Conservation (phyloP, 2,888 invertebrate species). For the Tridacna gigas region DNA sequence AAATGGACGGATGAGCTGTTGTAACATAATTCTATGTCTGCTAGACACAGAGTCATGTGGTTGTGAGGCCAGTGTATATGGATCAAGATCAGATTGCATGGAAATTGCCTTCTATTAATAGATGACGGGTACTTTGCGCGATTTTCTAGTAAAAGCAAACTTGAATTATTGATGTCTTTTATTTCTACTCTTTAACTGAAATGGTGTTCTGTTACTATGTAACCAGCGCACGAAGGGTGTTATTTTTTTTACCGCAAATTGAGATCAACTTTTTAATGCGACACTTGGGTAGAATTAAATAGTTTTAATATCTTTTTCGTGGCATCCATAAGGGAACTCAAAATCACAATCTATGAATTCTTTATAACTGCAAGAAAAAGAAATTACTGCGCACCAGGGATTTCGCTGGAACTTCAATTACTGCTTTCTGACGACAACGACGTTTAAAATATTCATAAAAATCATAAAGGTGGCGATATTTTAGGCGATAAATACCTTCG, state of each 20-base stretch:
- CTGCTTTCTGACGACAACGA: not conserved
- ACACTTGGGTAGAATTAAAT: not conserved
- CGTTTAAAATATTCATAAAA: slow-evolving; percentile 16
- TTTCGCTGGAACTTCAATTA: slow-evolving; percentile 2
- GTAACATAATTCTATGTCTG: too few relatives aligned
- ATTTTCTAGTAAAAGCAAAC: too few relatives aligned
- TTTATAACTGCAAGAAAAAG: slow-evolving; percentile 26
- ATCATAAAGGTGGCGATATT: slow-evolving; percentile 5
- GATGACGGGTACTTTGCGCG: too few relatives aligned
- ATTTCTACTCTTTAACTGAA: too few relatives aligned
- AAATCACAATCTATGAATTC: slow-evolving; percentile 28
- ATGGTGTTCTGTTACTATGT: not conserved
- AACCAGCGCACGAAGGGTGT: not conserved
- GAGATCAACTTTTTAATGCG: not conserved
- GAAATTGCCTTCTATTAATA: too few relatives aligned
- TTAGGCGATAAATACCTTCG: slow-evolving; percentile 15
- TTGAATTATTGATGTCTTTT: too few relatives aligned
- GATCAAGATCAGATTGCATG: too few relatives aligned
- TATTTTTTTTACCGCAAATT: not conserved
- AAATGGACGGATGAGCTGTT: too few relatives aligned
- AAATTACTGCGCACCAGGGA: slow-evolving; percentile 8
- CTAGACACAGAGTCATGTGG: too few relatives aligned
- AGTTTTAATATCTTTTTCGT: not conserved
- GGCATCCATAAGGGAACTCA: slow-evolving; percentile 2
- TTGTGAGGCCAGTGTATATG: too few relatives aligned